Percentiles rank a stretch among this genome's conserved stretches.
These are phyloP conservation scores for Lutraria lutraria DNA, from an alignment of 2,888 invertebrate species.

Conservation along the genomic window DNA sequence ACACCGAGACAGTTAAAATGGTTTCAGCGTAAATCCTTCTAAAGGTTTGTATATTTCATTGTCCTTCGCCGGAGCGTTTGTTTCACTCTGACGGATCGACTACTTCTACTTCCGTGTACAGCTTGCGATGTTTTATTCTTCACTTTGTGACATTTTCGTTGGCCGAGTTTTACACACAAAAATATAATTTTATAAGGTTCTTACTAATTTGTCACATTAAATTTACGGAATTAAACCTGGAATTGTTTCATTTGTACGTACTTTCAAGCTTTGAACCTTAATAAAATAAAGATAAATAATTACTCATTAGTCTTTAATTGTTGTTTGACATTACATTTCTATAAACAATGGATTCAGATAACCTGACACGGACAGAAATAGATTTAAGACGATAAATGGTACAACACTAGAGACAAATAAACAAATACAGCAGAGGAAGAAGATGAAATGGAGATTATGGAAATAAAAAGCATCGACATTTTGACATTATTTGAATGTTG, in stretches of 20 bases:
- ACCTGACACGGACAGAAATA: background rate
- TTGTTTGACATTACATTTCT: background rate
- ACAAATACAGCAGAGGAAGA: too few relatives aligned
- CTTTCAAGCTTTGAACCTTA: background rate
- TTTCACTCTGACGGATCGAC: background rate
- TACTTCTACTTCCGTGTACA: background rate
- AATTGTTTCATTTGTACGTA: background rate
- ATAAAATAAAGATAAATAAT: background rate
- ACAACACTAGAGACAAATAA: too few relatives aligned
- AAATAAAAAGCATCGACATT: too few relatives aligned
- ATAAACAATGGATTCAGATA: background rate
- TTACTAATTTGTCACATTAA: slow-evolving; percentile 6
- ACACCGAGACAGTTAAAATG: too few relatives aligned
- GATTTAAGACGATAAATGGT: background rate
- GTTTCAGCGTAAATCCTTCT: too few relatives aligned
- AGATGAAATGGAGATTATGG: too few relatives aligned
- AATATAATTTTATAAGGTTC: background rate
- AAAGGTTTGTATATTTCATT: too few relatives aligned
- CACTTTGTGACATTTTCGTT: background rate
- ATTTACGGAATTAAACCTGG: background rate
- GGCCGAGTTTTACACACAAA: background rate
- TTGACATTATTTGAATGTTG: too few relatives aligned
- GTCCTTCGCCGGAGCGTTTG: too few relatives aligned
- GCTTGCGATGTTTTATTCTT: background rate
- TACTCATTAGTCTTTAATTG: background rate